phyloP scores from a whole-genome alignment of 2,113 vertebrate species.

The Melospiza georgiana region DNA sequence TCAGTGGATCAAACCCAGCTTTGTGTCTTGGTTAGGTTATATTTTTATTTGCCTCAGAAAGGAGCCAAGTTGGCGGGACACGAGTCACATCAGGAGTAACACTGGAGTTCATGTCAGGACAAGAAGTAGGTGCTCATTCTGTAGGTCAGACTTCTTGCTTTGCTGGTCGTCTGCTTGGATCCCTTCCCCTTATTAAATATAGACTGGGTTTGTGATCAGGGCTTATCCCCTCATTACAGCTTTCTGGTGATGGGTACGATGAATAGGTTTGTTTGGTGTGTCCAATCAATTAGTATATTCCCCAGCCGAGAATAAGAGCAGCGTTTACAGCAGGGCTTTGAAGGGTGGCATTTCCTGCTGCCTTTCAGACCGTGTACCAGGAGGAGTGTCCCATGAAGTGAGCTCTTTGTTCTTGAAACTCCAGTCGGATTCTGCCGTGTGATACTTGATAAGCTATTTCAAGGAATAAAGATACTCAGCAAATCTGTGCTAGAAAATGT shows the following conservation, averaged over 20 bases:
- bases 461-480: not conserved
- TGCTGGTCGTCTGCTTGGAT: not conserved
- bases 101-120: not conserved
- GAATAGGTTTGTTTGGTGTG: slow-evolving; percentile 30
- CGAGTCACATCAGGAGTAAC: not conserved
- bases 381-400: slow-evolving; percentile 6
- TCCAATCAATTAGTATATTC: slow-evolving; percentile 14
- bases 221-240: slow-evolving; percentile 30
- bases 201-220: slow-evolving; percentile 36
- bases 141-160: slow-evolving; percentile 24
- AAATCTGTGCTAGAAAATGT: not conserved
- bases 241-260: not conserved
- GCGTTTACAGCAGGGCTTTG: slow-evolving; percentile 26
- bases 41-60: slow-evolving; percentile 25
- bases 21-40: slow-evolving; percentile 8
- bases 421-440: not conserved
- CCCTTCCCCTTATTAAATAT: not conserved
- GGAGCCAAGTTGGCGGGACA: slow-evolving; percentile 9
- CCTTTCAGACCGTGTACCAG: not conserved
- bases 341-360: slow-evolving; percentile 52
- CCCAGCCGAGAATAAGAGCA: not conserved
- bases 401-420: slow-evolving; percentile 32
- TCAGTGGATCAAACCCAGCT: not conserved
- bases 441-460: slow-evolving; percentile 6
- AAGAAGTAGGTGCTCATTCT: not conserved